These are phyloP conservation scores for Geopemphigus sp. DNA, from an alignment of 1,140 invertebrate genomes.

Conservation along the genomic window DNA sequence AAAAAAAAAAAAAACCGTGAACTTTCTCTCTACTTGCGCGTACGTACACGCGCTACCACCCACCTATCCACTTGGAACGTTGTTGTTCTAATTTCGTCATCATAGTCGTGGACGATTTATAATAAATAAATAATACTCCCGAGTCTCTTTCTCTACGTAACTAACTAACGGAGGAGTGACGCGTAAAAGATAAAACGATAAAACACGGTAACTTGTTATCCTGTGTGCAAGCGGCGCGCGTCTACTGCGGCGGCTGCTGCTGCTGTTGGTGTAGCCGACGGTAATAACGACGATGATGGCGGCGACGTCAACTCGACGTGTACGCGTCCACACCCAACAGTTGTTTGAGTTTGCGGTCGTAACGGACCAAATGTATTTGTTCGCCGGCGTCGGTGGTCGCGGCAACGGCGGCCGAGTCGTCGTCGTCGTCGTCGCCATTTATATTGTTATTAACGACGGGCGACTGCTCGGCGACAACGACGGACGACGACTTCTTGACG, in stretches of 20 bases:
- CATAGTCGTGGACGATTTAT: background rate
- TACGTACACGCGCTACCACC: no score
- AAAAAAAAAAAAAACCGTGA: background rate
- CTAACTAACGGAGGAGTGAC: background rate
- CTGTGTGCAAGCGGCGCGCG: background rate
- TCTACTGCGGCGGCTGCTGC: background rate
- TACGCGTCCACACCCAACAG: constrained; percentile 28
- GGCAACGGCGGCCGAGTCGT: background rate
- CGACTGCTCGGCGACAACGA: background rate
- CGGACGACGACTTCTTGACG: background rate
- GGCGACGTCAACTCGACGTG: constrained; percentile 5
- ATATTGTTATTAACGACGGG: background rate
- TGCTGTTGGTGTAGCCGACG: background rate
- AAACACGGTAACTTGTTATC: constrained; percentile 40
- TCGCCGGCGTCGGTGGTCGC: background rate
- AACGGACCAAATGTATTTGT: constrained; percentile 26
- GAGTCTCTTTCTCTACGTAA: no score
- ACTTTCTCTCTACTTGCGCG: background rate
- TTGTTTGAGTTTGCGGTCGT: constrained; percentile 25
- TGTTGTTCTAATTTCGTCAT: no score
- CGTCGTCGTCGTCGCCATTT: background rate
- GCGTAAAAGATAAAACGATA: no score
- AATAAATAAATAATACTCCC: no score
- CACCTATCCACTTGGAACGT: no score
- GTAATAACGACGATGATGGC: background rate